Evolutionary conservation across 2,113 vertebrate genomes (phyloP).

Genomic region (Mustelus asterias): DNA sequence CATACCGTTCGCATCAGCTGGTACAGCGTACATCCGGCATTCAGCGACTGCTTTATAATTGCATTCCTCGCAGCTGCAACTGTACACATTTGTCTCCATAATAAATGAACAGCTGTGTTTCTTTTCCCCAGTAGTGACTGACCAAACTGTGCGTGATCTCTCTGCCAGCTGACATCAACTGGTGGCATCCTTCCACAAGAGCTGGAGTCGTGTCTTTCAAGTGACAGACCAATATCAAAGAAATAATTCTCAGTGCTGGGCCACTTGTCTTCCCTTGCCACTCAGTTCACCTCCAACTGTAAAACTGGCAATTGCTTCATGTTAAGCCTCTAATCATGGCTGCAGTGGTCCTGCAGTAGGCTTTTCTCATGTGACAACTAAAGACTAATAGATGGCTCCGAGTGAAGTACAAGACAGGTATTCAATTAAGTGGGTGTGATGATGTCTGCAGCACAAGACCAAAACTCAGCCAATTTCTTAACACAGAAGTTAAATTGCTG

Average conservation of each 20-base stretch:
- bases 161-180: background rate
- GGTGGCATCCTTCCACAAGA: background rate
- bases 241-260: background rate
- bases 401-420: background rate
- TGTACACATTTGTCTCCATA: conserved; percentile 30
- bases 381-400: conserved; percentile 18
- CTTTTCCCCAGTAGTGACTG: background rate
- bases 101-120: conserved; percentile 36
- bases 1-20: conserved; percentile 35
- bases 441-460: background rate
- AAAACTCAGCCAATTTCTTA: background rate
- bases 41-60: conserved; percentile 26
- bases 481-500: background rate
- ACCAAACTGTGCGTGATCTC: conserved; percentile 33
- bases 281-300: background rate
- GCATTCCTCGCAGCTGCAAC: conserved; percentile 37
- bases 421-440: background rate
- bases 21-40: background rate
- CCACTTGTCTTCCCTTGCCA: background rate
- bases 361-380: conserved; percentile 2
- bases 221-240: background rate
- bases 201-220: conserved; percentile 1
- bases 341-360: background rate
- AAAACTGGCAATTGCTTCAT: conserved; percentile 4
- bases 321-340: conserved; percentile 16